Evolutionary conservation across 1,140 invertebrate genomes (phyloP), one percentile per base, ranked within the genome.

Genomic region (Pachypeltis micranthus): DNA sequence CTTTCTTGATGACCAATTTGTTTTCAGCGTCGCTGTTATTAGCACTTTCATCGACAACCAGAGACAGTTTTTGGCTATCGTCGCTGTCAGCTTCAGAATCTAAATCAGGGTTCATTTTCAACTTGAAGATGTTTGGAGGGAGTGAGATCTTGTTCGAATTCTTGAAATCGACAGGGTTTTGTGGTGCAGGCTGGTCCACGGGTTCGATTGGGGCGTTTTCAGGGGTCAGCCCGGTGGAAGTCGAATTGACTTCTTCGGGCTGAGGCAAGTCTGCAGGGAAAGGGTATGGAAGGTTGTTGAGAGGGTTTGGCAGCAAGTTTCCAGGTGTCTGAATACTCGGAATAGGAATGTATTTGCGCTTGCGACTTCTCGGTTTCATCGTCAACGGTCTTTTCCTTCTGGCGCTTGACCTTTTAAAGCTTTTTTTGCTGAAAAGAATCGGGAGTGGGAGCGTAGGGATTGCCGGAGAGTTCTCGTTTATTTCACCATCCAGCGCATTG

Each of bases 21-120:
- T n/a, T 44, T 54, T 61, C 62, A 57, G 39, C 26, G 60, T 69
- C 60, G 60, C 47, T 66, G 27, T 29, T 34, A 63, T 60, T 58
- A 47, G 56, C 47, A 26, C 54, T 51, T 63, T 67, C 62, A 60
- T 69, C 67, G 1, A 72, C 64, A 65, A 75, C 77, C 69, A 78
- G 74, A 39, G 75, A 78, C 54, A 78, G 67, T 68, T 81, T 81
- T 51, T 81, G 79, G 74, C 80, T 81, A 61, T 75, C 74, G 72
- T 81, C 79, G 74, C 79, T 81, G 63, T 78, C 78, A 63, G 74
- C 77, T 63, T 62, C 77, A 27, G 77, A 77, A 68, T 76, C 75
- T 68, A 76, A 76, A 60, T 77, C 76, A 58, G 74, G 67, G 63
- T 76, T 73, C 67, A 76, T 73, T 71, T 78, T 78, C 62, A 75